These are phyloP conservation scores for Cyrtonyx montezumae DNA, from an alignment of 2,113 vertebrate species.

Conservation along the genomic window DNA sequence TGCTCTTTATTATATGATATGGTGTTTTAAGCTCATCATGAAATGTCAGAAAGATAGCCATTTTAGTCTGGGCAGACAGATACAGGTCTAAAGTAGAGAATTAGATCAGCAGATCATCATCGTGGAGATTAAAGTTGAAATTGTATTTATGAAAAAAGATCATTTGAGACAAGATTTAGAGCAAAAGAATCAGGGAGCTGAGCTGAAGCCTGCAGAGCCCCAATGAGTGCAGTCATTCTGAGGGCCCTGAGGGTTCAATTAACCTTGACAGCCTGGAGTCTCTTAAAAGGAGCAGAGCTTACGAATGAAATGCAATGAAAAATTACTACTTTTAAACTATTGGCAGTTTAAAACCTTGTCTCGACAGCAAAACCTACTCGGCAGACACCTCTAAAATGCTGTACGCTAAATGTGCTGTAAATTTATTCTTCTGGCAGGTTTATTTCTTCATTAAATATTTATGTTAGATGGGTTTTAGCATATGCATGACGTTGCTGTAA, in stretches of 20 bases:
- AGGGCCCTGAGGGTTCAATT: slow-evolving; percentile 66
- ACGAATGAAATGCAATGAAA: slow-evolving; percentile 60
- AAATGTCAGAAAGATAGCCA: background rate
- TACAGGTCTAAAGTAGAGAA: background rate
- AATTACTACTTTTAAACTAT: slow-evolving; percentile 64
- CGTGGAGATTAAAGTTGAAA: slow-evolving; percentile 33
- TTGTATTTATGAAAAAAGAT: slow-evolving; percentile 55
- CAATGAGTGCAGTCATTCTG: background rate
- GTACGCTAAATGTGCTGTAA: slow-evolving; percentile 32
- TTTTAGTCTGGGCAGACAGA: background rate
- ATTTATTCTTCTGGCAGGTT: slow-evolving; percentile 70
- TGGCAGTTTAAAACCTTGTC: slow-evolving; percentile 67
- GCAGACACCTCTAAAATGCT: slow-evolving; percentile 55
- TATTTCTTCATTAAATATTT: slow-evolving; percentile 75
- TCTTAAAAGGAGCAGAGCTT: slow-evolving; percentile 41
- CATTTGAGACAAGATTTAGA: slow-evolving; percentile 41
- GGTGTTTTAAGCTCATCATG: background rate
- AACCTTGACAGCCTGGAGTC: slow-evolving; percentile 70
- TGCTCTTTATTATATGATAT: fast-evolving
- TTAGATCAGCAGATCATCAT: slow-evolving; percentile 27
- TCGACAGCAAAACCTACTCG: slow-evolving; percentile 55
- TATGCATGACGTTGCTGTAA: slow-evolving; percentile 66
- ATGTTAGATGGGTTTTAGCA: slow-evolving; percentile 58
- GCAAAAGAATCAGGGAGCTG: slow-evolving; percentile 34
- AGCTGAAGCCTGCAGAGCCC: slow-evolving; percentile 32